Conservation (phyloP, 1,140 invertebrate genomes). For the Thaumatotibia leucotreta region DNA sequence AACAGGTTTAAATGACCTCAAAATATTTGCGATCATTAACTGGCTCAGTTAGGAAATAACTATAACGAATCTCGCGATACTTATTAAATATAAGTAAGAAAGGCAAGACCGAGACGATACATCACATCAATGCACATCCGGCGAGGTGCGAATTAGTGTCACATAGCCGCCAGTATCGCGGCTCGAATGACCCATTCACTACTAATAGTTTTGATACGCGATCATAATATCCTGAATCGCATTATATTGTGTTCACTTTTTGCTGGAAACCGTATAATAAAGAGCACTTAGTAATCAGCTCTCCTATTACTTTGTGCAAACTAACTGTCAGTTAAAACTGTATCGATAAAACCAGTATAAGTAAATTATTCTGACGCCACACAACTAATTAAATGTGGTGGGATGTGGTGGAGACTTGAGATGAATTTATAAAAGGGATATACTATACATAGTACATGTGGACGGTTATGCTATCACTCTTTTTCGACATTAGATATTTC, state of each 20-base stretch:
- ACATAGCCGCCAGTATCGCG: conserved; percentile 9
- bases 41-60: no score
- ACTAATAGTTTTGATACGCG: conserved; percentile 61
- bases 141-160: conserved; percentile 10
- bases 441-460: no score
- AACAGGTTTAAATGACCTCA: no score
- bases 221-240: conserved; percentile 58
- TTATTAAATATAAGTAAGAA: conserved; percentile 1
- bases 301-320: neutral
- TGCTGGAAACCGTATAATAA: conserved; percentile 48
- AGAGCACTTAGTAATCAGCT: neutral
- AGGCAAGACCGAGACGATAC: conserved; percentile 4
- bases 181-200: conserved; percentile 43
- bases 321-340: neutral
- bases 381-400: no score
- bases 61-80: no score
- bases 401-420: no score
- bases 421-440: no score
- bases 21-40: no score
- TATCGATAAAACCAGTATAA: neutral
- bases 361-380: neutral
- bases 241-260: conserved; percentile 62
- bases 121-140: conserved; percentile 9
- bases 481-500: neutral
- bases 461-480: no score